phyloP scores from a whole-genome alignment of 2,888 invertebrate species.

The Erynnis tages region DNA sequence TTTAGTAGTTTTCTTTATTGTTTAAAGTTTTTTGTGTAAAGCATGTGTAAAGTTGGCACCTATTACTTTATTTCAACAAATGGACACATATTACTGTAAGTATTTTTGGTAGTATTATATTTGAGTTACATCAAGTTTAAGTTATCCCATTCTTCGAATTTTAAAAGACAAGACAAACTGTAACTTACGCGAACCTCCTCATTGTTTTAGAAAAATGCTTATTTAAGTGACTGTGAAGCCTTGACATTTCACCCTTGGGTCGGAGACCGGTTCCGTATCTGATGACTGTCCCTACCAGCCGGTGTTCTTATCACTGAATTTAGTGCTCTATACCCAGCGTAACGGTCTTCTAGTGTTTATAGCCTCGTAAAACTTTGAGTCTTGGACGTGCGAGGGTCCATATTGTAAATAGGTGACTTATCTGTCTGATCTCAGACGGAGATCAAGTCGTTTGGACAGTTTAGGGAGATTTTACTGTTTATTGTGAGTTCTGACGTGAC shows the following conservation, averaged over 20 bases:
- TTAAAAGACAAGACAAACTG: too few relatives aligned
- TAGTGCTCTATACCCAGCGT: slow-evolving; percentile 40
- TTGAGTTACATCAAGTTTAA: too few relatives aligned
- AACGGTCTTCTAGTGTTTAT: slow-evolving; percentile 42
- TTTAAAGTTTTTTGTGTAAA: too few relatives aligned
- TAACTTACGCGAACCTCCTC: too few relatives aligned
- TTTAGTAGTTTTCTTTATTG: too few relatives aligned
- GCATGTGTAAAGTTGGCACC: too few relatives aligned
- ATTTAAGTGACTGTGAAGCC: slow-evolving; percentile 56
- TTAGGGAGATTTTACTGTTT: neutral
- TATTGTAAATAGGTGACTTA: slow-evolving; percentile 25
- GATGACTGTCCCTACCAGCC: slow-evolving; percentile 55
- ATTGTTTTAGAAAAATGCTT: slow-evolving; percentile 37
- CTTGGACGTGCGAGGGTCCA: slow-evolving; percentile 26
- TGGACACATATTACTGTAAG: too few relatives aligned
- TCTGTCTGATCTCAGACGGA: slow-evolving; percentile 20
- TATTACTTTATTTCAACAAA: too few relatives aligned
- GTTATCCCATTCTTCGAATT: too few relatives aligned
- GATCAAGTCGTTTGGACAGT: slow-evolving; percentile 1
- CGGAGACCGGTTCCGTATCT: slow-evolving; percentile 52
- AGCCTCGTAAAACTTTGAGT: slow-evolving; percentile 38
- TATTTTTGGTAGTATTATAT: too few relatives aligned
- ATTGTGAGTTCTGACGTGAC: too few relatives aligned
- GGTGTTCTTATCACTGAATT: slow-evolving; percentile 41
- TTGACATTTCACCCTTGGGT: slow-evolving; percentile 62